A percentile compares a stretch with the other conserved stretches of the same genome.
Conservation (phyloP, 2,888 invertebrate genomes). For the Drosophila atripex region DNA sequence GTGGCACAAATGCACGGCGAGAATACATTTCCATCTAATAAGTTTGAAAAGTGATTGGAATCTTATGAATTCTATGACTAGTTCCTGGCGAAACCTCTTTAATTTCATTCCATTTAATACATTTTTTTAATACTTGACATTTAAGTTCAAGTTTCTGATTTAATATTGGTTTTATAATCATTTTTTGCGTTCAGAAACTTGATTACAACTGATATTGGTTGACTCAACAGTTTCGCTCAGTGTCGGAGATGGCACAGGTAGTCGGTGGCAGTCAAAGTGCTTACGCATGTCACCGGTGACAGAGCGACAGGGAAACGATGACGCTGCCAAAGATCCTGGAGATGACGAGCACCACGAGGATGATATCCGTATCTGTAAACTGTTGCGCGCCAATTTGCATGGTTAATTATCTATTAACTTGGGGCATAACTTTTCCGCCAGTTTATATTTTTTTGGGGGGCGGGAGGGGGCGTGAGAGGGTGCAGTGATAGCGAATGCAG, state of each 20-base stretch:
- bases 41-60: neutral
- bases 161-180: neutral
- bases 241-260: slow-evolving; percentile 9
- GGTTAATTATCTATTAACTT: slow-evolving; percentile 79
- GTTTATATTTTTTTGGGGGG: neutral
- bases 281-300: slow-evolving; percentile 48
- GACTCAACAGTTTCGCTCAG: slow-evolving; percentile 1
- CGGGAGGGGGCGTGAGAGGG: neutral
- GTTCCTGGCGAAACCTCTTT: too few relatives aligned
- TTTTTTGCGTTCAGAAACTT: neutral
- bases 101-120: too few relatives aligned
- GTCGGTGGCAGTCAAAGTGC: slow-evolving; percentile 39
- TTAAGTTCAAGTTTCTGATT: neutral
- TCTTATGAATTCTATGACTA: neutral
- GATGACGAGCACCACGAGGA: slow-evolving; percentile 31
- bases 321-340: slow-evolving; percentile 26
- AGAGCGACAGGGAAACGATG: slow-evolving; percentile 30
- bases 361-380: slow-evolving; percentile 68
- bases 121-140: neutral
- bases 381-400: slow-evolving; percentile 76
- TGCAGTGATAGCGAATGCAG: slow-evolving; percentile 21
- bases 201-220: neutral
- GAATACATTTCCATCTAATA: neutral
- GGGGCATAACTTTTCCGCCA: slow-evolving; percentile 69
- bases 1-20: slow-evolving; percentile 6